Percentiles rank a stretch among this genome's conserved stretches.
These are phyloP conservation scores for Toxostoma redivivum DNA, from an alignment of 2,113 vertebrate species.

Conservation along the genomic window DNA sequence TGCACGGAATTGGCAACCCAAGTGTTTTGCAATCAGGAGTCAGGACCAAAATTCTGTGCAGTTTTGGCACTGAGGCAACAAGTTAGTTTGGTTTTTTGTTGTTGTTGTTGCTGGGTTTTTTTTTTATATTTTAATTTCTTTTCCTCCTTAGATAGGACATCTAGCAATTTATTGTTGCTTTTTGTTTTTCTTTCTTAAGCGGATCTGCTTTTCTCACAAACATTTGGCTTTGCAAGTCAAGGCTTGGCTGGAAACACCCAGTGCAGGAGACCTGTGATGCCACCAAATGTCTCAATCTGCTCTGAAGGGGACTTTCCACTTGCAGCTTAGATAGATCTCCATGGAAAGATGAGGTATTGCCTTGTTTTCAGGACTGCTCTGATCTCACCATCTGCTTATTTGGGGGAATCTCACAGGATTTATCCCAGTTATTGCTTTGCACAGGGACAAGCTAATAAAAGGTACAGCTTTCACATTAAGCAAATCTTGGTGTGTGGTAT, in stretches of 20 bases:
- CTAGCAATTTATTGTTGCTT: not conserved
- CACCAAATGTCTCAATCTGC: not conserved
- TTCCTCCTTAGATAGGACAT: not conserved
- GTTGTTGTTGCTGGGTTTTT: not conserved
- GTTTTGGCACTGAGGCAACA: not conserved
- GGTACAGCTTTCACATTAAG: not conserved
- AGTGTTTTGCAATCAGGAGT: not conserved
- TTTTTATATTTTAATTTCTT: not conserved
- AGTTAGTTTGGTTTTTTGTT: not conserved
- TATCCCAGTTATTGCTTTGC: not conserved
- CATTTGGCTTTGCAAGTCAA: not conserved
- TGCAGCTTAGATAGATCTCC: not conserved
- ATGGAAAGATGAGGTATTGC: not conserved
- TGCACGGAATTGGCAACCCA: not conserved
- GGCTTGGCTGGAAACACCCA: not conserved
- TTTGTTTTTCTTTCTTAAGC: not conserved
- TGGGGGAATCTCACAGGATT: not conserved
- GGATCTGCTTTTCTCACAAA: not conserved
- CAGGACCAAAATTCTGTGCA: not conserved
- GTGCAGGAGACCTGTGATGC: not conserved
- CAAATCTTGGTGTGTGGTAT: constrained; percentile 9
- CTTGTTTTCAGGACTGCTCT: not conserved
- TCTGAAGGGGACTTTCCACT: not conserved
- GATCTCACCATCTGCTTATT: not conserved
- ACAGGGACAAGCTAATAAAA: not conserved